phyloP scores from a whole-genome alignment of 2,113 vertebrate species.

The Zosterops pallidus region DNA sequence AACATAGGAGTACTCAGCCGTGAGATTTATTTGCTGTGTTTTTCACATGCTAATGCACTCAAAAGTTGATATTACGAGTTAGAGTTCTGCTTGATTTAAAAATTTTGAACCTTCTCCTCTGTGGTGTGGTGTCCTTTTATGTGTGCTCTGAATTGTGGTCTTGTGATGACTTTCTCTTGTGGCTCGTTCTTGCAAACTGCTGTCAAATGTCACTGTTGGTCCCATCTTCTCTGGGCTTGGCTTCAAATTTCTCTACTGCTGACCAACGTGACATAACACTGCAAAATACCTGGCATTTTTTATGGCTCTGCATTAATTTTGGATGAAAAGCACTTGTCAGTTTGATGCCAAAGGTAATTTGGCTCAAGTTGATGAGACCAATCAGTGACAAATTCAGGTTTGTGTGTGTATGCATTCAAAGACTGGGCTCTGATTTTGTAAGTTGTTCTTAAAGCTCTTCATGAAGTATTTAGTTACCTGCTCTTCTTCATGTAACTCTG shows the following conservation, averaged over 20 bases:
- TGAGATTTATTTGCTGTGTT: neutral
- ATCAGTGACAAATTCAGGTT: neutral
- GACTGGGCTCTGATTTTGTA: neutral
- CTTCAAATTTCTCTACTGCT: neutral
- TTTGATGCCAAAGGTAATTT: neutral
- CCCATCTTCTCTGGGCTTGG: neutral
- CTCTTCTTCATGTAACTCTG: neutral
- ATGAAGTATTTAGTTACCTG: neutral
- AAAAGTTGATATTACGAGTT: neutral
- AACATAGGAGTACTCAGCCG: neutral
- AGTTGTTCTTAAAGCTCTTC: neutral
- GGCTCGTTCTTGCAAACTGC: neutral
- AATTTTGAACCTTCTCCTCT: neutral
- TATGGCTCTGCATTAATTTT: neutral
- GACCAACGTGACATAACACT: neutral
- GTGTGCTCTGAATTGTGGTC: neutral
- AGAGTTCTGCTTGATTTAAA: neutral
- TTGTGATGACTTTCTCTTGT: neutral
- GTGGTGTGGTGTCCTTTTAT: neutral
- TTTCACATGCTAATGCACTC: neutral
- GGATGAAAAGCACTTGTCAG: neutral
- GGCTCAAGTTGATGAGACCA: neutral
- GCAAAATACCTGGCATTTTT: neutral
- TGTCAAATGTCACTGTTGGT: neutral
- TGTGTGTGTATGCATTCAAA: neutral